phyloP scores from a whole-genome alignment of 2,797 vertebrate species.

The Nannoperca obscura region DNA sequence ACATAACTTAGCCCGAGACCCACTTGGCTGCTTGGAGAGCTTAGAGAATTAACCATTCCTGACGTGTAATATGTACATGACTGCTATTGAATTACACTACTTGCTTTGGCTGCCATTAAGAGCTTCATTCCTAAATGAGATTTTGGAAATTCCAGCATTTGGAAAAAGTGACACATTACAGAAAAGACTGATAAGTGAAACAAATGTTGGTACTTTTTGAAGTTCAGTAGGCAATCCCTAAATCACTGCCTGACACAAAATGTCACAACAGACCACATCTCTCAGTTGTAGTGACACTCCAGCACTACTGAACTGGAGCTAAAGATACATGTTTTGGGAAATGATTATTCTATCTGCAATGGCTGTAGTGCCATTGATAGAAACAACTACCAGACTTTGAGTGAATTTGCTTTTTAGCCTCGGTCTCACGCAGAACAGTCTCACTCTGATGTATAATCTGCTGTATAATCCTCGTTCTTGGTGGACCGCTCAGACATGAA shows the following conservation, averaged over 20 bases:
- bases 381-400: slow-evolving; percentile 32
- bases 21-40: slow-evolving; percentile 56
- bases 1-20: slow-evolving; percentile 70
- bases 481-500: slow-evolving; percentile 73
- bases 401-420: slow-evolving; percentile 40
- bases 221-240: not conserved
- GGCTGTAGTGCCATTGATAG: not conserved
- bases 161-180: slow-evolving; percentile 54
- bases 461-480: slow-evolving; percentile 77
- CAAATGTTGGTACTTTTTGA: not conserved
- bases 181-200: slow-evolving; percentile 6
- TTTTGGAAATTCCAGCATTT: slow-evolving; percentile 47
- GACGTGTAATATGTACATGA: slow-evolving; percentile 58
- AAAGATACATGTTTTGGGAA: not conserved
- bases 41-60: slow-evolving; percentile 58
- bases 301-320: not conserved
- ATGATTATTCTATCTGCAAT: not conserved
- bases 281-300: not conserved
- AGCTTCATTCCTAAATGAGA: slow-evolving; percentile 38
- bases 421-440: slow-evolving; percentile 18
- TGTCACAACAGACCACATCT: not conserved
- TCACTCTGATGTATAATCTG: slow-evolving; percentile 66
- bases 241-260: slow-evolving; percentile 9
- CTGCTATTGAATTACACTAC: slow-evolving; percentile 62
- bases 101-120: slow-evolving; percentile 43